Percentiles rank a stretch among this genome's conserved stretches.
These are phyloP conservation scores for Pristionchus arcanus DNA, from an alignment of 2,888 invertebrate genomes.

Conservation along the genomic window DNA sequence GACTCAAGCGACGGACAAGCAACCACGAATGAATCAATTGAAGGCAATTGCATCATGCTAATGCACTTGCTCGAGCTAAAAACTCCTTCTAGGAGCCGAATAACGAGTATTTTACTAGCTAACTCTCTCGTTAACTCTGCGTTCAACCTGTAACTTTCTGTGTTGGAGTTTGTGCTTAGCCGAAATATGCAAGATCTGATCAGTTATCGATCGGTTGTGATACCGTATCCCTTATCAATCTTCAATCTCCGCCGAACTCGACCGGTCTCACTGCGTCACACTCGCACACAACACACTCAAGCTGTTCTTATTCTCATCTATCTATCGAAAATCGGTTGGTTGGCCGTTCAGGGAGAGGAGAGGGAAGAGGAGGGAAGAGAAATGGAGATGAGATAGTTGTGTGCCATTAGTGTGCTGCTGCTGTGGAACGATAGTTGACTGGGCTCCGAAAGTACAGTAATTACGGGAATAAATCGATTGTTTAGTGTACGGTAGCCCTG, in stretches of 20 bases:
- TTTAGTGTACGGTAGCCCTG: neutral
- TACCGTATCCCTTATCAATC: neutral
- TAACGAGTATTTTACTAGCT: neutral
- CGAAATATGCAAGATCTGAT: neutral
- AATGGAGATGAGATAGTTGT: neutral
- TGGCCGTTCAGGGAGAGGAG: neutral
- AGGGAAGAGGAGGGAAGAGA: neutral
- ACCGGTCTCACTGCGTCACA: neutral
- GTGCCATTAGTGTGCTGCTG: neutral
- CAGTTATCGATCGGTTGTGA: neutral
- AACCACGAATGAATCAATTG: too few species aligned
- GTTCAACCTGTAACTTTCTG: conserved; percentile 7
- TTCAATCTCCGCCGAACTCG: neutral
- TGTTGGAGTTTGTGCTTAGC: neutral
- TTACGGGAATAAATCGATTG: neutral
- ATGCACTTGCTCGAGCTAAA: neutral
- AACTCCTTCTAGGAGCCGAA: neutral
- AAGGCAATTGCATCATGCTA: neutral
- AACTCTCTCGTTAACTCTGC: neutral
- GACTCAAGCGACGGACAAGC: too few species aligned
- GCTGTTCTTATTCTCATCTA: neutral
- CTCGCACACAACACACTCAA: neutral
- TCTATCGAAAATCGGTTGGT: neutral
- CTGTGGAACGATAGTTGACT: neutral
- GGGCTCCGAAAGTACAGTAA: neutral